These are phyloP conservation scores for Semnornis frantzii DNA, from an alignment of 2,113 vertebrate genomes.

Conservation along the genomic window DNA sequence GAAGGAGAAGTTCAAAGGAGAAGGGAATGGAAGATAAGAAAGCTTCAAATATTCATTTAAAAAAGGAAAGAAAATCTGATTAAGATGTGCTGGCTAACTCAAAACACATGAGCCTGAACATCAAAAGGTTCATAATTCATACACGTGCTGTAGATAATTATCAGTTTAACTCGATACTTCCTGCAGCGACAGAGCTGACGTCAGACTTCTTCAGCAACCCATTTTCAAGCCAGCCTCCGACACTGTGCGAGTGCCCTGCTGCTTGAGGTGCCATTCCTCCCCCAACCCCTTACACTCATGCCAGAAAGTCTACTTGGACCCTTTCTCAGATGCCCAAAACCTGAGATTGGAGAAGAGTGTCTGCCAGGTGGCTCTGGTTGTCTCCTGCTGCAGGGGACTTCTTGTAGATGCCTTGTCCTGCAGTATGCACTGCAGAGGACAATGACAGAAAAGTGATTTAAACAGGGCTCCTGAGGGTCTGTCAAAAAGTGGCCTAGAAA, in stretches of 20 bases:
- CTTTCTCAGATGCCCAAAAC: background rate
- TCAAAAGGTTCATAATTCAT: constrained; percentile 43
- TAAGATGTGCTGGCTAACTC: constrained; percentile 64
- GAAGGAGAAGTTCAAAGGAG: constrained; percentile 45
- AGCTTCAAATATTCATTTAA: constrained; percentile 40
- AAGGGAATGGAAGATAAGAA: constrained; percentile 41
- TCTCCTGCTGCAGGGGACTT: background rate
- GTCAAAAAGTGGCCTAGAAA: background rate
- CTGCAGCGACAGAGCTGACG: constrained; percentile 55
- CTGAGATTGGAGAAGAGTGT: background rate
- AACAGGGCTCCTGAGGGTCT: background rate
- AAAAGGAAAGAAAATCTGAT: constrained; percentile 61
- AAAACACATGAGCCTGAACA: constrained; percentile 53
- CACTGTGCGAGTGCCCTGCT: background rate
- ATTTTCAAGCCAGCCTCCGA: constrained; percentile 27
- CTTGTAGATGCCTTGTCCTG: background rate
- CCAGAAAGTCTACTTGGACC: background rate
- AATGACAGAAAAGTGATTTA: background rate
- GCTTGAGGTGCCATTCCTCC: background rate
- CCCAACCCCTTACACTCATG: background rate
- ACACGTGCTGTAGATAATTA: constrained; percentile 67
- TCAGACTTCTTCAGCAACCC: background rate
- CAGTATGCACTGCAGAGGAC: background rate
- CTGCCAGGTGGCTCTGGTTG: background rate
- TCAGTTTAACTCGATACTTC: constrained; percentile 67